Evolutionary conservation across 2,888 invertebrate genomes (phyloP).

Genomic region (Drosophila paucipuncta): DNA sequence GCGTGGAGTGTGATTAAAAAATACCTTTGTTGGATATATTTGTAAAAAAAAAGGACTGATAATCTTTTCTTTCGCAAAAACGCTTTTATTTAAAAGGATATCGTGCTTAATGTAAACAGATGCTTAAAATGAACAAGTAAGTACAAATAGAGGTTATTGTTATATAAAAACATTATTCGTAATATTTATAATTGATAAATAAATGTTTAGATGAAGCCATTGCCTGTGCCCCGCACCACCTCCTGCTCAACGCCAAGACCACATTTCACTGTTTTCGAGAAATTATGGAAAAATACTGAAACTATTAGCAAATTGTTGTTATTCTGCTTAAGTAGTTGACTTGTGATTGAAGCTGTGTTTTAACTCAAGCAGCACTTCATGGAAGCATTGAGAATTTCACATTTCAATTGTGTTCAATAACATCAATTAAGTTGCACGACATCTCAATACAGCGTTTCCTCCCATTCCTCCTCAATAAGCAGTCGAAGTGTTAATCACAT

Average conservation of each 20-base stretch:
- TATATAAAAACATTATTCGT: not conserved
- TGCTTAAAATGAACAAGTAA: not conserved
- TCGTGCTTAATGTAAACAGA: not conserved
- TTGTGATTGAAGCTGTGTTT: not conserved
- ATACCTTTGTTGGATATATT: slow-evolving; percentile 20
- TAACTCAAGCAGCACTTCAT: not conserved
- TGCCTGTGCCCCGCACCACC: not conserved
- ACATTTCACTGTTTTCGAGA: not conserved
- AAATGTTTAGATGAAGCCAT: not conserved
- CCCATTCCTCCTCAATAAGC: not conserved
- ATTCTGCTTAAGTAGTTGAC: not conserved
- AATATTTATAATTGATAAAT: not conserved
- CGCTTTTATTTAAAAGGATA: not conserved
- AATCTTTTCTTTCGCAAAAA: not conserved
- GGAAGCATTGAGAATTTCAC: not conserved
- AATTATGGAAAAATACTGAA: slow-evolving; percentile 1
- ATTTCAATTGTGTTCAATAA: slow-evolving; percentile 8
- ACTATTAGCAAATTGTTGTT: not conserved
- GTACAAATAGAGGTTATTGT: not conserved
- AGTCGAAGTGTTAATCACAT: not conserved
- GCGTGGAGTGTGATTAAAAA: slow-evolving; percentile 37
- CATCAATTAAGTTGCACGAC: not conserved
- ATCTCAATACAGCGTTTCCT: not conserved
- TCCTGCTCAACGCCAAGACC: not conserved
- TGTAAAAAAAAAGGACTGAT: not conserved